phyloP scores from a whole-genome alignment of 2,113 vertebrate species.

The Cynoglossus semilaevis region DNA sequence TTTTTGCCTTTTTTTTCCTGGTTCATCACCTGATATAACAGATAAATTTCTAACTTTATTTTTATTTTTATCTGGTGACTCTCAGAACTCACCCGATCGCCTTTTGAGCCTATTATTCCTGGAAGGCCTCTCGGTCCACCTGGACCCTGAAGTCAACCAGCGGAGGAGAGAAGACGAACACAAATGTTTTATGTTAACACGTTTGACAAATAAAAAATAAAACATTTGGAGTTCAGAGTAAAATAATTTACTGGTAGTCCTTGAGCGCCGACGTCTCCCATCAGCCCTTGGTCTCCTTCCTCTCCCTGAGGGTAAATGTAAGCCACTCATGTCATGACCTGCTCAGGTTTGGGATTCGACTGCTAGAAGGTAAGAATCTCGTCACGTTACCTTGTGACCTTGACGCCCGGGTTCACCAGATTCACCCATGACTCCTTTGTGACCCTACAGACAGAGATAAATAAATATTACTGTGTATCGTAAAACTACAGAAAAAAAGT shows the following conservation, averaged over 20 bases:
- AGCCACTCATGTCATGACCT: neutral
- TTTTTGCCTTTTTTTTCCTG: too few species aligned
- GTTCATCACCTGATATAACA: too few species aligned
- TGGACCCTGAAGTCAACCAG: slow-evolving; percentile 81
- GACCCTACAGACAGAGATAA: slow-evolving; percentile 78
- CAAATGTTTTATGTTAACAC: slow-evolving; percentile 33
- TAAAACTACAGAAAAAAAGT: neutral
- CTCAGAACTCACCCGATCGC: slow-evolving; percentile 80
- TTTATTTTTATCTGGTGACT: neutral
- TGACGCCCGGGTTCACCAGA: slow-evolving; percentile 95
- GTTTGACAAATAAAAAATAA: slow-evolving; percentile 1
- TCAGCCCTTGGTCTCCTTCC: slow-evolving; percentile 86
- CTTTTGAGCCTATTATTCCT: slow-evolving; percentile 86
- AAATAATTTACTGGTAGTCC: slow-evolving; percentile 90
- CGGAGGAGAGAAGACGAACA: slow-evolving; percentile 27
- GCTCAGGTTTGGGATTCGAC: too few species aligned
- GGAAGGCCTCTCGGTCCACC: slow-evolving; percentile 85
- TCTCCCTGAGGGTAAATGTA: slow-evolving; percentile 79
- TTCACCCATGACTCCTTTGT: slow-evolving; percentile 93
- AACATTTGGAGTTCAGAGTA: neutral
- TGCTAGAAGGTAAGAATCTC: neutral
- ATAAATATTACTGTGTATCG: neutral
- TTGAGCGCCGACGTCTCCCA: slow-evolving; percentile 86
- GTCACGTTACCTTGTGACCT: slow-evolving; percentile 90
- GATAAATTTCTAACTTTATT: too few species aligned